phyloP scores from a whole-genome alignment of 1,140 invertebrate species.

The Branchinecta lindahli region DNA sequence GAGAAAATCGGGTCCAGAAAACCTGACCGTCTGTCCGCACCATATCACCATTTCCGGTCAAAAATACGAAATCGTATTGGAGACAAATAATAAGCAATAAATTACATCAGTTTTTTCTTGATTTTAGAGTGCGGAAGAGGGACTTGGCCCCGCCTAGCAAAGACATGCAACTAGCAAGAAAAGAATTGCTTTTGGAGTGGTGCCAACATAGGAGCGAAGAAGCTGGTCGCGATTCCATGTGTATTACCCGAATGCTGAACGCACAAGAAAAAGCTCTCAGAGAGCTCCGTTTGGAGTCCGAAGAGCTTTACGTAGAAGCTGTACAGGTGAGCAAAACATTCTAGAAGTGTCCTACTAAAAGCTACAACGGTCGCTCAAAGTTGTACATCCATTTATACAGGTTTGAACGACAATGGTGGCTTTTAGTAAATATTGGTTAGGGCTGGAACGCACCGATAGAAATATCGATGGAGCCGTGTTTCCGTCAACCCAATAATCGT shows the following conservation, averaged over 20 bases:
- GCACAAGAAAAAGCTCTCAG: conserved; percentile 59
- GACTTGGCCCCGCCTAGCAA: conserved; percentile 30
- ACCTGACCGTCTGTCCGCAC: too few relatives aligned
- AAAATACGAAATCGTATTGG: too few relatives aligned
- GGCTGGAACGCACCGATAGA: too few relatives aligned
- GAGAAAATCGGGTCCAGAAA: too few relatives aligned
- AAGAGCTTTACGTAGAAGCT: conserved; percentile 64
- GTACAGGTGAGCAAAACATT: conserved; percentile 42
- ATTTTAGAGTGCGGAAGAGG: conserved; percentile 39
- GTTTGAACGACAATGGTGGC: too few relatives aligned
- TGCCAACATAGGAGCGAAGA: conserved; percentile 45
- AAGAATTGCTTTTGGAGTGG: conserved; percentile 54
- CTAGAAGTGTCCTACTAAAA: conserved; percentile 13
- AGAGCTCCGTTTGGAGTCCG: conserved; percentile 54
- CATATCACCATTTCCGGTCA: too few relatives aligned
- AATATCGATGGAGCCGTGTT: too few relatives aligned
- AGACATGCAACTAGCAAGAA: conserved; percentile 38
- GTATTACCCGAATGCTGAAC: conserved; percentile 45
- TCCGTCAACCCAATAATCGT: too few relatives aligned
- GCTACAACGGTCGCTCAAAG: conserved; percentile 12
- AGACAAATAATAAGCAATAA: too few relatives aligned
- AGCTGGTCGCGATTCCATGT: conserved; percentile 42
- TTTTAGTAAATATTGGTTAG: too few relatives aligned
- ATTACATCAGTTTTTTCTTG: not conserved
- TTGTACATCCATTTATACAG: not conserved